These are phyloP conservation scores for Eupithecia subumbrata DNA, from an alignment of 2,888 invertebrate species.

Conservation along the genomic window DNA sequence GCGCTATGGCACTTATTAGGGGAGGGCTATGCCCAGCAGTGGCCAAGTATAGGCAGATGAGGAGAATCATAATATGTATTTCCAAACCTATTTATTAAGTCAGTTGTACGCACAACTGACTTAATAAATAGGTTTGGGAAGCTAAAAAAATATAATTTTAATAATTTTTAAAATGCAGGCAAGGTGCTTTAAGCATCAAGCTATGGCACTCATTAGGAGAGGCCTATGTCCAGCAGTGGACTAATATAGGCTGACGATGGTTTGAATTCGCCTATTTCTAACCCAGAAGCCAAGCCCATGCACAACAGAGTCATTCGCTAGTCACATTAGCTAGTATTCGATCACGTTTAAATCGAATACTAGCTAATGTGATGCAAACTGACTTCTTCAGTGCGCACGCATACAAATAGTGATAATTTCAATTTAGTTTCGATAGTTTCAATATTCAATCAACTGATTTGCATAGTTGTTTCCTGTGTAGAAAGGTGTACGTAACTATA, in stretches of 20 bases:
- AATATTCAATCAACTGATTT: slow-evolving; percentile 12
- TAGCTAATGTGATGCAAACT: slow-evolving; percentile 2
- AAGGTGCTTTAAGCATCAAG: neutral
- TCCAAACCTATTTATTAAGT: no score
- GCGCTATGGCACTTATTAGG: neutral
- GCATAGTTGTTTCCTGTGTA: slow-evolving; percentile 14
- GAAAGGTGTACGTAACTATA: neutral
- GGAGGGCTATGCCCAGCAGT: neutral
- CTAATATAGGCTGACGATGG: neutral
- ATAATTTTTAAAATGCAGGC: no score
- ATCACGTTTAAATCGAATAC: no score
- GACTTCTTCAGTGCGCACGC: neutral
- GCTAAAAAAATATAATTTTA: no score
- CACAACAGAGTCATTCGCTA: neutral
- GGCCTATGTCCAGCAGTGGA: neutral
- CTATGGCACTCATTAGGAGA: neutral
- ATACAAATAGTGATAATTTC: slow-evolving; percentile 10
- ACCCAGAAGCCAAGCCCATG: neutral
- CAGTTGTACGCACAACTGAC: no score
- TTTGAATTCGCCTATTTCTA: neutral
- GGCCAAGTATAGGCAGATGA: no score
- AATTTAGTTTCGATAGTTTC: slow-evolving; percentile 7
- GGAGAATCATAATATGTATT: no score
- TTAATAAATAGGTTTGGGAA: no score
- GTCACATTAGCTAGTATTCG: no score